Base-by-base conservation (phyloP, 92 coral and sea anemone species). In the Parazoanthus atlanticus region DNA sequence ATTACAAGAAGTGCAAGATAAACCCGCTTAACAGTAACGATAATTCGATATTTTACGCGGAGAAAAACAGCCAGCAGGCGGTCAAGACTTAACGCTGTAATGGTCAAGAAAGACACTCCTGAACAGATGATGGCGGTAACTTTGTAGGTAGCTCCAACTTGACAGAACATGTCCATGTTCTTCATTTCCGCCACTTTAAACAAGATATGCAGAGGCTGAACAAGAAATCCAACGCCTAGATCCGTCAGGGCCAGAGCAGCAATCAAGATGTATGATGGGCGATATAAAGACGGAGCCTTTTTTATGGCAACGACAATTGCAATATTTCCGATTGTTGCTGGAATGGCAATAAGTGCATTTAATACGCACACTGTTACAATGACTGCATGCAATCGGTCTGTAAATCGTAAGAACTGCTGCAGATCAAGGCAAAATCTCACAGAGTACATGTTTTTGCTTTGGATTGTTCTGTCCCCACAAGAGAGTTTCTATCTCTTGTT, bases 141-240 rank as follows among this genome's bases (percentile, higher is more conserved):
- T 70, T 84, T 84, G 16, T 70, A 84, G 28, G 78, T 41, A 67
- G 87, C 87, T 26, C 78, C 87, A 69, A 30, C 78, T 70, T 33
- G 25, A 43, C 87, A 84, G 61, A 69, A 84, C 1, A 70, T 12
- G 8, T 47, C 78, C 87, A 70, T 41, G n/a, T 47, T 69, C 74
- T 46, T 43, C n/a, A 84, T 70, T 69, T 84, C 87, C 41, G 78
- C 65, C 13, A 84, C 64, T 84, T 84, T 84, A 72, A 84, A 84
- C 36, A 70, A 17, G 40, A 84, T 71, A 33, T 84, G 87, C 25
- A 84, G 43, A 21, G 87, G 87, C 64, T 43, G 74, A 26, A 84
- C 87, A 43, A 54, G 64, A 70, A 43, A 10, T 41, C 87, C 87
- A 71, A 84, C 87, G 9, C 87, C 87, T 15, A 69, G 74, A 41